Percentiles rank a stretch among this genome's conserved stretches.
Evolutionary conservation across 2,113 vertebrate species (phyloP).

Genomic region (Corythoichthys haematopterus): DNA sequence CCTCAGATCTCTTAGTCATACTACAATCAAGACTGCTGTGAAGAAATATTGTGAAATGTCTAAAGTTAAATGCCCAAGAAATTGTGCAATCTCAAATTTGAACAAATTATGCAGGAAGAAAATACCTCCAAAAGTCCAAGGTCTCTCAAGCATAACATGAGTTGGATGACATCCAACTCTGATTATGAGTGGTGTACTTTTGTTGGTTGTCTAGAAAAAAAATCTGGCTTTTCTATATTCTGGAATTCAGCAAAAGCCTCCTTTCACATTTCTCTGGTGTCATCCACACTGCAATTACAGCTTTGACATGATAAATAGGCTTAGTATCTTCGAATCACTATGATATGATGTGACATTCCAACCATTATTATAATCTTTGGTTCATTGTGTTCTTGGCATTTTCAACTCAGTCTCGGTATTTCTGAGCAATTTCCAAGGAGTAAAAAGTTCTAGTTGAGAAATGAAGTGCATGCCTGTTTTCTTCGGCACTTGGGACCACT

Average conservation of each 20-base stretch:
- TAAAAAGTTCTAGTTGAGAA: neutral
- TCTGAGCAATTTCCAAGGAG: neutral
- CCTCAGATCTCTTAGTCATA: neutral
- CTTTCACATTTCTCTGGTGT: too few relatives aligned
- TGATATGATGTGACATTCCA: neutral
- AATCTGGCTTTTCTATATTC: too few relatives aligned
- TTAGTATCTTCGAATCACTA: neutral
- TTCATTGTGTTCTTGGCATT: neutral
- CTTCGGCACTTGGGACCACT: slow-evolving; percentile 1
- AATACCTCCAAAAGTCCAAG: neutral
- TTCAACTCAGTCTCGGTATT: neutral
- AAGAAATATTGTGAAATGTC: neutral
- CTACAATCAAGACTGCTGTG: too few relatives aligned
- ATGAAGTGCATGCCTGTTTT: neutral
- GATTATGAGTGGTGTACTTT: too few relatives aligned
- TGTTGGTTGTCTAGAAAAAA: too few relatives aligned
- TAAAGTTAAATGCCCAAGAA: neutral
- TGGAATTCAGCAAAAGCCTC: too few relatives aligned
- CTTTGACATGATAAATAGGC: too few relatives aligned
- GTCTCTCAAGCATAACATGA: neutral
- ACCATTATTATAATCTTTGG: neutral
- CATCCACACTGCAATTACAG: too few relatives aligned
- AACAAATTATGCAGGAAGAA: neutral
- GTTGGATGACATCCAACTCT: too few relatives aligned
- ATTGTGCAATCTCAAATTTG: neutral